Conservation (phyloP, 64 coral and sea anemone species). For the Pocillopora damicornis region DNA sequence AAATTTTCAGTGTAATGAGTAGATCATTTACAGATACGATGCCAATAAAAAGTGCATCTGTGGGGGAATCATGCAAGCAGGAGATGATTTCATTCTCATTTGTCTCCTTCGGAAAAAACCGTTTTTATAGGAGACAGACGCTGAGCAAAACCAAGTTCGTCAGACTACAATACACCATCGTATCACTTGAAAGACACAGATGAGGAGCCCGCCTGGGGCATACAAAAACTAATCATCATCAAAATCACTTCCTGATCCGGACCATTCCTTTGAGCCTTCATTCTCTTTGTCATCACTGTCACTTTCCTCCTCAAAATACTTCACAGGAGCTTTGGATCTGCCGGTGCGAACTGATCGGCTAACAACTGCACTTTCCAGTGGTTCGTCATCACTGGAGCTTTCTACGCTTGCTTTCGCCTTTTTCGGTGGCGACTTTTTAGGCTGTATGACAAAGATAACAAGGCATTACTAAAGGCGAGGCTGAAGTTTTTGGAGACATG, state of each 20-base stretch:
- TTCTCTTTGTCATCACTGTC: constrained; percentile 24
- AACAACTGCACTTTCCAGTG: not conserved
- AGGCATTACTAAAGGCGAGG: not conserved
- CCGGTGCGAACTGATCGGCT: not conserved
- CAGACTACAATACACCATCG: no score
- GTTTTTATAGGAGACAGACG: no score
- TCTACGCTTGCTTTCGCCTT: constrained; percentile 5
- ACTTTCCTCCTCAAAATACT: constrained; percentile 4
- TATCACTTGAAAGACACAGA: not conserved
- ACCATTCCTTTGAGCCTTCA: constrained; percentile 22
- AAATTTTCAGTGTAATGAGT: no score
- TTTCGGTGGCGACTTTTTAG: constrained; percentile 20
- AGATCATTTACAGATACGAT: no score
- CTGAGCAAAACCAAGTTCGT: no score
- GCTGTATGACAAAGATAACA: not conserved
- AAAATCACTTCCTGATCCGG: constrained; percentile 5
- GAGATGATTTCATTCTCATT: no score
- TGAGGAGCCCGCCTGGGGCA: not conserved
- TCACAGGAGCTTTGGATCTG: constrained; percentile 14
- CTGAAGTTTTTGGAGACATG: no score
- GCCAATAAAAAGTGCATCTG: no score
- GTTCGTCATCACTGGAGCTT: constrained; percentile 10
- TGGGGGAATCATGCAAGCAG: no score
- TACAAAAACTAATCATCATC: not conserved
- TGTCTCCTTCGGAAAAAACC: no score